These are phyloP conservation scores for Tridacna gigas DNA, from an alignment of 2,888 invertebrate genomes.

Conservation along the genomic window DNA sequence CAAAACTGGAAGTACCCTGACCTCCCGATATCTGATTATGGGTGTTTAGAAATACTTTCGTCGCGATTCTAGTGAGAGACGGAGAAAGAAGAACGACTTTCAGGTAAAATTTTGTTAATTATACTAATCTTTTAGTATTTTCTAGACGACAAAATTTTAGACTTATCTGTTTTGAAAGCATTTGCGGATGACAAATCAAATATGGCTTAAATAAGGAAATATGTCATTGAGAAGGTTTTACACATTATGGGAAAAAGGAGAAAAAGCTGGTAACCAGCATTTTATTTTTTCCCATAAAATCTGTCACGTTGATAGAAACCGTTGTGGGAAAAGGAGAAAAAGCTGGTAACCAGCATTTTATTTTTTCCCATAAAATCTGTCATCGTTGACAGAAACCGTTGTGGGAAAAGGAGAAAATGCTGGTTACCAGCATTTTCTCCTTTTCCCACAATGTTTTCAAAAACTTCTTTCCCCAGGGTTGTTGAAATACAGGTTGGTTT, in stretches of 20 bases:
- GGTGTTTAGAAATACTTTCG: background rate
- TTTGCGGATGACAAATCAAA: background rate
- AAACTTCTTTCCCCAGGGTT: background rate
- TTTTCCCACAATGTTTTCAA: conserved; percentile 1
- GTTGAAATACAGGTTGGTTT: no score
- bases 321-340: conserved; percentile 6
- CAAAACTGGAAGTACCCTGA: no score
- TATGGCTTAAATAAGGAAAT: no score
- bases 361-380: background rate
- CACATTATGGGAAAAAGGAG: no score
- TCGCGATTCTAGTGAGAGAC: background rate
- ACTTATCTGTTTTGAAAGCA: background rate
- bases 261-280: no score
- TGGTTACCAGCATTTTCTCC: background rate
- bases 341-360: background rate
- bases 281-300: no score
- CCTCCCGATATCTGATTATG: no score
- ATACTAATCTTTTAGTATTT: background rate
- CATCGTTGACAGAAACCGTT: no score
- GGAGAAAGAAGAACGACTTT: background rate
- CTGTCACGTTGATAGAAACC: no score
- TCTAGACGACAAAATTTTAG: background rate
- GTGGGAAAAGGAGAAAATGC: conserved; percentile 4
- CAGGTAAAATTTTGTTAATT: background rate
- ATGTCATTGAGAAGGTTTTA: no score